Conservation (phyloP, 2,888 invertebrate species). For the Trichogramma dendrolimi region DNA sequence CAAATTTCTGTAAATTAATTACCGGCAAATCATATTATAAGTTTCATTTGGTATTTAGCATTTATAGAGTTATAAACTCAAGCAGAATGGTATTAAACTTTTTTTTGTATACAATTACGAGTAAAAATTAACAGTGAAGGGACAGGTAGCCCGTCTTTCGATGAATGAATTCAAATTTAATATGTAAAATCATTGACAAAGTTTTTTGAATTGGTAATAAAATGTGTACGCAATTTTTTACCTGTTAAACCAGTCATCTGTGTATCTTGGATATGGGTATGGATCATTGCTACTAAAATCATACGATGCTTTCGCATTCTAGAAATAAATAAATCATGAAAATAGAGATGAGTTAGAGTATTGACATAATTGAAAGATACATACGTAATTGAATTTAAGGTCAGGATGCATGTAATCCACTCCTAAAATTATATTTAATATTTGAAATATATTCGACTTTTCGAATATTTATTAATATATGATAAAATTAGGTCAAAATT, state of each 20-base stretch:
- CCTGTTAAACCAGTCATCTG: slow-evolving; percentile 99
- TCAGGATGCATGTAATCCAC: slow-evolving; percentile 99
- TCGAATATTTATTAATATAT: neutral
- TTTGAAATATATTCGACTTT: neutral
- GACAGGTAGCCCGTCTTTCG: too few species aligned
- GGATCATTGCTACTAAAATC: slow-evolving; percentile 99
- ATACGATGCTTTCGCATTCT: slow-evolving; percentile 98
- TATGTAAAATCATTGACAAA: too few species aligned
- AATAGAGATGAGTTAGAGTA: neutral
- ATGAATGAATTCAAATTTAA: too few species aligned
- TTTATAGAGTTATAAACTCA: too few species aligned
- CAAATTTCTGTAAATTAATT: too few species aligned
- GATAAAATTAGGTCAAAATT: too few species aligned
- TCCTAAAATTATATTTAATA: slow-evolving; percentile 59
- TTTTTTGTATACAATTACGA: too few species aligned
- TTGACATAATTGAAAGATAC: slow-evolving; percentile 51
- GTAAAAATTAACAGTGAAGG: too few species aligned
- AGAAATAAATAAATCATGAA: slow-evolving; percentile 32
- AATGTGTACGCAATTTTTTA: slow-evolving; percentile 49
- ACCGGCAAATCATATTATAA: too few species aligned
- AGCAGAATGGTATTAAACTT: too few species aligned
- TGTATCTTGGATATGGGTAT: slow-evolving; percentile 96
- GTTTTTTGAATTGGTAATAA: too few species aligned
- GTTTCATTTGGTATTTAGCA: too few species aligned
- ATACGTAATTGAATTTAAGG: slow-evolving; percentile 93